phyloP scores from a whole-genome alignment of 1,140 invertebrate species.

The Temnothorax curvispinosus region DNA sequence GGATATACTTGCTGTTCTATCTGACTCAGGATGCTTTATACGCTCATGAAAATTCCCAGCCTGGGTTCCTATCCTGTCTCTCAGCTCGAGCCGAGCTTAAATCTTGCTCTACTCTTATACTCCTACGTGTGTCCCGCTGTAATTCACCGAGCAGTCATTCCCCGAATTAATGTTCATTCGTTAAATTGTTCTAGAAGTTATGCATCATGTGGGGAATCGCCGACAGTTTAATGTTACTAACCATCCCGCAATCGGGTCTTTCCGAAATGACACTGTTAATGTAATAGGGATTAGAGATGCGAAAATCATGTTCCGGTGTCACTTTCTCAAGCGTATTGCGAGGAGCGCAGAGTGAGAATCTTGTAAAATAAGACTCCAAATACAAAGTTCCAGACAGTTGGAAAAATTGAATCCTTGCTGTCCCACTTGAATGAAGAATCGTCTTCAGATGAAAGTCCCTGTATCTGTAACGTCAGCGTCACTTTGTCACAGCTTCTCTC shows the following conservation, averaged over 20 bases:
- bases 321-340: background rate
- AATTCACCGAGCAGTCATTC: constrained; percentile 20
- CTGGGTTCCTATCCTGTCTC: constrained; percentile 14
- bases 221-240: constrained; percentile 1
- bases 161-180: constrained; percentile 32
- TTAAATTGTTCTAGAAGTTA: constrained; percentile 21
- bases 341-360: constrained; percentile 11
- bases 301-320: background rate
- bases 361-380: background rate
- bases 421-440: constrained; percentile 32
- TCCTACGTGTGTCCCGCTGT: background rate
- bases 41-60: constrained; percentile 46
- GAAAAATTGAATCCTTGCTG: constrained; percentile 61
- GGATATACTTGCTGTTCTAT: constrained; percentile 5
- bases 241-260: no score
- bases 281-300: background rate
- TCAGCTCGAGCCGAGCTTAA: constrained; percentile 14
- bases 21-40: constrained; percentile 28
- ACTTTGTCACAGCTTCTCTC: constrained; percentile 28
- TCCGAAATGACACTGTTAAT: background rate
- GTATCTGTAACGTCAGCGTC: constrained; percentile 45
- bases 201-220: background rate
- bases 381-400: background rate
- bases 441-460: constrained; percentile 17
- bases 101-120: constrained; percentile 3